Evolutionary conservation across 1,140 invertebrate genomes (phyloP).

Genomic region (Drosophila sucinea): DNA sequence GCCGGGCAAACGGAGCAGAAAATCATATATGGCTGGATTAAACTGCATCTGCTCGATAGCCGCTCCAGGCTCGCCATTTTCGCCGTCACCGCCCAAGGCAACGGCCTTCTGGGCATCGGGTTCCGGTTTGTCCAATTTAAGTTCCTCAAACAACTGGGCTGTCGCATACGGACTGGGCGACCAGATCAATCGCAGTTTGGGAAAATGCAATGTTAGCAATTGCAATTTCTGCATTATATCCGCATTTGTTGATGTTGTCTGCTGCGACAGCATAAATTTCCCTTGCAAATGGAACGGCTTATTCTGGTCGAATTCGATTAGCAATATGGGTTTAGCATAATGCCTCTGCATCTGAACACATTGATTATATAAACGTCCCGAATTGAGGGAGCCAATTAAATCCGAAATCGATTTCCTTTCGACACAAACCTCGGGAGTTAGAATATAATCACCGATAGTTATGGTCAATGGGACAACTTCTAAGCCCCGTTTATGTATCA

Average conservation of each 20-base stretch:
- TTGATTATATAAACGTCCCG: slow-evolving; percentile 97
- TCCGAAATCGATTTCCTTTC: slow-evolving; percentile 99
- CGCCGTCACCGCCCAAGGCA: slow-evolving; percentile 86
- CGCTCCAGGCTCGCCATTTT: slow-evolving; percentile 84
- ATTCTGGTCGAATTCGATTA: slow-evolving; percentile 98
- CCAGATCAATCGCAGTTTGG: slow-evolving; percentile 96
- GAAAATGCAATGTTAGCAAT: slow-evolving; percentile 97
- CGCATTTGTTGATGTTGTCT: slow-evolving; percentile 86
- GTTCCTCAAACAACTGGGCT: slow-evolving; percentile 96
- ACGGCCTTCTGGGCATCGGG: slow-evolving; percentile 89
- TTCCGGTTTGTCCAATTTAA: slow-evolving; percentile 91
- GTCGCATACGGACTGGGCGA: slow-evolving; percentile 97
- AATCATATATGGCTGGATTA: slow-evolving; percentile 91
- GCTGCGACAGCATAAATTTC: slow-evolving; percentile 89
- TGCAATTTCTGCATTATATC: slow-evolving; percentile 93
- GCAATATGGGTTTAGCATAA: slow-evolving; percentile 94
- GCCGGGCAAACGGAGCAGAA: slow-evolving; percentile 95
- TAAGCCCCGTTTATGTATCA: slow-evolving; percentile 96
- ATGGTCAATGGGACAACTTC: slow-evolving; percentile 96
- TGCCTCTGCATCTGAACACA: slow-evolving; percentile 94
- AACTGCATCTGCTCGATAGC: slow-evolving; percentile 86
- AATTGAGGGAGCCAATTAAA: slow-evolving; percentile 97
- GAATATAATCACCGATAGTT: slow-evolving; percentile 97
- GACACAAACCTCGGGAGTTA: slow-evolving; percentile 97
- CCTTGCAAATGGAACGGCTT: slow-evolving; percentile 95